These are phyloP conservation scores for Meriones psammophilus DNA, from an alignment of 2,797 vertebrate species.

Conservation along the genomic window DNA sequence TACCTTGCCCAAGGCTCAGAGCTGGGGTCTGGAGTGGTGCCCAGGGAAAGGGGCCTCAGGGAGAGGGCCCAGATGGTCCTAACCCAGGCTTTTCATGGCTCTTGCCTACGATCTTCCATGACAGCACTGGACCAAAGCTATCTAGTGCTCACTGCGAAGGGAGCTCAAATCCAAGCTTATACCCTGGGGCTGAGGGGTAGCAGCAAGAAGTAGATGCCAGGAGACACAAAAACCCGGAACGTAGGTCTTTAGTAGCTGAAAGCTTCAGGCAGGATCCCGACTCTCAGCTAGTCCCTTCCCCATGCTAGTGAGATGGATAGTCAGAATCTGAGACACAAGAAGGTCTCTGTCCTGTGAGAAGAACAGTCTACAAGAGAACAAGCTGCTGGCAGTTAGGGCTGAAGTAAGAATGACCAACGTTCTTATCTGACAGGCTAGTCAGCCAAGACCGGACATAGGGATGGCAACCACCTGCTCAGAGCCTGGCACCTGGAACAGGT, in stretches of 20 bases:
- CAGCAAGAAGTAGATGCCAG: background rate
- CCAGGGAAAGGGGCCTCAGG: background rate
- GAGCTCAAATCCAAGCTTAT: background rate
- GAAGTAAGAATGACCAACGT: accelerated
- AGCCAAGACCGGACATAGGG: background rate
- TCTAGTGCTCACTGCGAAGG: background rate
- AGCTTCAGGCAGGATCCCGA: background rate
- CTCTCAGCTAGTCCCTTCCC: background rate
- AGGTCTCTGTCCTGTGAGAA: background rate
- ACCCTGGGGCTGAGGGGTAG: conserved; percentile 5
- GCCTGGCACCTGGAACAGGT: background rate
- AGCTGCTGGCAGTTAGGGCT: no score
- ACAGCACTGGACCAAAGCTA: accelerated
- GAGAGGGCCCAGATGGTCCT: accelerated
- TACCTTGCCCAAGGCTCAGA: accelerated
- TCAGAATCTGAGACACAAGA: background rate
- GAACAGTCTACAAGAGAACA: background rate
- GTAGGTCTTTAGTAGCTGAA: background rate
- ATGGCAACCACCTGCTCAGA: background rate
- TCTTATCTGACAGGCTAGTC: accelerated
- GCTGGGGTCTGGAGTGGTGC: background rate
- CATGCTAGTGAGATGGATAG: background rate
- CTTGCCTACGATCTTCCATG: background rate
- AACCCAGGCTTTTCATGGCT: no score
- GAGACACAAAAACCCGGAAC: background rate